Conservation (phyloP, 2,797 vertebrate genomes). For the Arctocebus calabarensis region DNA sequence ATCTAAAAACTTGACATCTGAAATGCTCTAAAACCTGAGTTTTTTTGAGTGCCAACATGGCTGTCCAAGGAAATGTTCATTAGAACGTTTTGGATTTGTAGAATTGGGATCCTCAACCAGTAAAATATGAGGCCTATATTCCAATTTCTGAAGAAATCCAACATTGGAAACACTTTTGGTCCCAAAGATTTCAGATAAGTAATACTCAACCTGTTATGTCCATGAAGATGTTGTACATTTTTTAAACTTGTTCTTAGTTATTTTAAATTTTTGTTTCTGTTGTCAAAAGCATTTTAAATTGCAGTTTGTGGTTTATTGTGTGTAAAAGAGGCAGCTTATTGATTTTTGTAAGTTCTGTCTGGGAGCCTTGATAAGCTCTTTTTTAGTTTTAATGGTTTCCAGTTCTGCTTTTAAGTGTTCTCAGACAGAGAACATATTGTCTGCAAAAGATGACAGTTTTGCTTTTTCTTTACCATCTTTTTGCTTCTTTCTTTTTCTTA, state of each 20-base stretch:
- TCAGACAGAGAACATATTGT: background rate
- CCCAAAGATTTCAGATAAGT: background rate
- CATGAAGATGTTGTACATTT: background rate
- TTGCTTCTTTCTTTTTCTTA: background rate
- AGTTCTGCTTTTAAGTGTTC: background rate
- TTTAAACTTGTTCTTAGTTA: constrained; percentile 20
- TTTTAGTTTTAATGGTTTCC: constrained; percentile 7
- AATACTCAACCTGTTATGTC: background rate
- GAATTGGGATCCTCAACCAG: background rate
- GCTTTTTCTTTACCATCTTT: background rate
- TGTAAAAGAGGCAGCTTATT: background rate
- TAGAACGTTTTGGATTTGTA: background rate
- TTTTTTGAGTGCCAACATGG: background rate
- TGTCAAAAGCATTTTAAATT: constrained; percentile 45
- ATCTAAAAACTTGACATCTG: background rate
- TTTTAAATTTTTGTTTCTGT: constrained; percentile 18
- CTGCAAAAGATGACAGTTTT: background rate
- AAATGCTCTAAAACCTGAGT: background rate
- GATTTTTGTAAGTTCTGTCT: background rate
- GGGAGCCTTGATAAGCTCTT: constrained; percentile 10
- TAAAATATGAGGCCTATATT: background rate
- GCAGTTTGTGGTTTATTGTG: constrained; percentile 1
- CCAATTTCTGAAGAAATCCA: background rate
- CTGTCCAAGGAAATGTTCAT: background rate
- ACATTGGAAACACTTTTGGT: background rate